Conservation (phyloP, 2,797 vertebrate genomes). For the Vireo griseus region DNA sequence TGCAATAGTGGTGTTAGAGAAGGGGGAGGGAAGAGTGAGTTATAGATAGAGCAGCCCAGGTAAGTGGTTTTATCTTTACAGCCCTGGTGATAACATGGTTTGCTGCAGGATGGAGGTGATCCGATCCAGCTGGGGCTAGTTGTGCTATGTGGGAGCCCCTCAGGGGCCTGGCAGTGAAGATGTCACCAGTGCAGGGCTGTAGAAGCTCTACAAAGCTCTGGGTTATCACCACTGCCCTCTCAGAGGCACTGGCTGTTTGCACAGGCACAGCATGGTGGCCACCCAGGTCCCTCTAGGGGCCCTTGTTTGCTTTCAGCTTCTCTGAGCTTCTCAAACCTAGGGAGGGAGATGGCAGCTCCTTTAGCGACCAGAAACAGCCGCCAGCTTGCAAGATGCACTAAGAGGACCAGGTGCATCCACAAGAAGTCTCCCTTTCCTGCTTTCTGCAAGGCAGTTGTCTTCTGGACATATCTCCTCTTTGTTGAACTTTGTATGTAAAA, state of each 20-base stretch:
- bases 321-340: background rate
- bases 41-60: background rate
- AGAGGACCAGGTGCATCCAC: background rate
- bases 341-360: background rate
- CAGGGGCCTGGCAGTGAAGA: accelerated
- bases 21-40: background rate
- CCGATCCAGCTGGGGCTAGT: background rate
- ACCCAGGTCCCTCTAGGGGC: background rate
- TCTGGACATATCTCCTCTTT: background rate
- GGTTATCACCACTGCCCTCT: background rate
- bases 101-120: background rate
- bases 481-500: background rate
- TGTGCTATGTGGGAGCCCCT: accelerated
- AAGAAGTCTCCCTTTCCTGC: background rate
- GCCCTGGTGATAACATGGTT: background rate
- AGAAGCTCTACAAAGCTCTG: background rate
- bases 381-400: background rate
- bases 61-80: background rate
- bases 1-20: background rate
- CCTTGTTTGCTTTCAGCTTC: background rate
- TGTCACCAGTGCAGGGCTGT: background rate
- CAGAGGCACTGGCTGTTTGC: background rate
- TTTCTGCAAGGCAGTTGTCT: background rate
- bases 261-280: accelerated
- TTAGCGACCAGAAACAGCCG: background rate